Evolutionary conservation across 1,140 invertebrate genomes (phyloP), one percentile per base, ranked within the genome.

Genomic region (Drosophila tropicalis): DNA sequence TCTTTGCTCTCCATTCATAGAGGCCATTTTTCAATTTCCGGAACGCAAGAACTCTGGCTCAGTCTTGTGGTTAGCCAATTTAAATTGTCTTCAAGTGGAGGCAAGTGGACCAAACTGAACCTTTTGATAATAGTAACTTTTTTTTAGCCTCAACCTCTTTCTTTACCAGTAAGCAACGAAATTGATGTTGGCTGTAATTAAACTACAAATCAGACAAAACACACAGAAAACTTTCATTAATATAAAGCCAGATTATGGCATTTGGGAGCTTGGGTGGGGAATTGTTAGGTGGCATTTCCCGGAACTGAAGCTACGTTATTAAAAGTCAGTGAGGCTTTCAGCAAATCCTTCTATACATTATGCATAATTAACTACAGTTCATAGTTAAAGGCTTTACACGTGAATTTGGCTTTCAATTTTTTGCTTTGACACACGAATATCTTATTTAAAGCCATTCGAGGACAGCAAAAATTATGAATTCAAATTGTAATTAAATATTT

Each of bases 1-100:
- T 63, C 71, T 65, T 61, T 36, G 7, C 34, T 36, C 17, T 47
- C 44, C 7, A 9, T 47, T 51, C 17, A 22, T 19, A 7, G 17
- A 80, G 72, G 55, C 76, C 80, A 89, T 83, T 89, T 87, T 87
- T 87, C 83, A 89, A 87, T 87, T 87, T 87, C 83, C 84, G 83
- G 56, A 19, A 32, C 32, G 56, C 70, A 67, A 61, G 62, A 63
- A 36, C 34, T 29, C 68, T 67, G 36, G 3, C 36, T 39, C 36
- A 39, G 36, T 39, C 36, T 39, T 82, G 82, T 73, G 82, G 82
- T 73, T 72, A 67, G 47, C 17, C 44, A 51, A 51, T 51, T 66
- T 57, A 15, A 63, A 58, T 41, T 36, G 61, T 25, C 47, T 36
- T 62, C 15, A 41, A 17, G 3, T 34, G 44, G 34, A 1, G 10